Evolutionary conservation across 2,888 invertebrate species (phyloP).

Genomic region (Spatulosminthurus flaviceps): DNA sequence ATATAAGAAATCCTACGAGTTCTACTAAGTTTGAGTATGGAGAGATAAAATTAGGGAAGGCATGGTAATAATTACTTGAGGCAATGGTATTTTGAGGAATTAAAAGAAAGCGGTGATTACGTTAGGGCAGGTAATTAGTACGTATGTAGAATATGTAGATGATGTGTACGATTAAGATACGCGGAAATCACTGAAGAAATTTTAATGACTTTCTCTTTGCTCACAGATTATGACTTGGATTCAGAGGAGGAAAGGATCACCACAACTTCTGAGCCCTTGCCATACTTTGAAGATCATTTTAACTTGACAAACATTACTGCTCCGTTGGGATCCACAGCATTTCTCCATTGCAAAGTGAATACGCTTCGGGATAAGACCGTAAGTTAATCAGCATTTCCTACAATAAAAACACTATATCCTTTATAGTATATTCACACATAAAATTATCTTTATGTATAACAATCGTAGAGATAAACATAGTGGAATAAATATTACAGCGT

Average conservation of each 20-base stretch:
- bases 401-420: background rate
- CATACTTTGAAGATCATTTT: constrained; percentile 76
- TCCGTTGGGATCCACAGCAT: constrained; percentile 74
- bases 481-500: too few relatives aligned
- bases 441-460: too few relatives aligned
- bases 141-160: background rate
- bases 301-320: constrained; percentile 74
- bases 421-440: background rate
- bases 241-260: constrained; percentile 60
- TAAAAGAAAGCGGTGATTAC: too few relatives aligned
- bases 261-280: constrained; percentile 76
- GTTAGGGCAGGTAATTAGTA: background rate
- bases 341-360: constrained; percentile 75
- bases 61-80: too few relatives aligned
- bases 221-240: constrained; percentile 62
- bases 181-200: background rate
- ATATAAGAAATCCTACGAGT: too few relatives aligned
- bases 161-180: too few relatives aligned
- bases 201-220: constrained; percentile 30
- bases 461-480: too few relatives aligned
- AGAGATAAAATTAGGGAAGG: too few relatives aligned
- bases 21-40: too few relatives aligned
- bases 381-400: constrained; percentile 64
- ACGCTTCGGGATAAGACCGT: constrained; percentile 77
- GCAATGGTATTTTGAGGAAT: too few relatives aligned